These are phyloP conservation scores for Halictus ligatus DNA, from an alignment of 2,888 invertebrate species.

Conservation along the genomic window DNA sequence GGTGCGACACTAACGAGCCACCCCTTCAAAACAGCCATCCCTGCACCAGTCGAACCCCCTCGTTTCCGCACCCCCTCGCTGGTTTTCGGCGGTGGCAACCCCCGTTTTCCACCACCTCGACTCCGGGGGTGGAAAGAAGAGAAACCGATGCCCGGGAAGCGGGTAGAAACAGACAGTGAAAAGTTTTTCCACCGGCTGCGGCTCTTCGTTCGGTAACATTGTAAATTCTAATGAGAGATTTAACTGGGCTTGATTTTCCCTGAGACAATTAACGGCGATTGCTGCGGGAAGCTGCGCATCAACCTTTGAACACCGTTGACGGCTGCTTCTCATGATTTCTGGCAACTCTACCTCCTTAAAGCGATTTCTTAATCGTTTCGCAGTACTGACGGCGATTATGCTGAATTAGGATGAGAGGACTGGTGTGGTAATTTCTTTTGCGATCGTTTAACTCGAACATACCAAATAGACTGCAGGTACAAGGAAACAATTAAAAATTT, in stretches of 20 bases:
- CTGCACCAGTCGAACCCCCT: slow-evolving; percentile 9
- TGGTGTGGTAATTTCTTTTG: too few relatives aligned
- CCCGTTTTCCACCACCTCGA: not conserved
- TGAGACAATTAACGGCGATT: not conserved
- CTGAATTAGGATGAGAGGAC: not conserved
- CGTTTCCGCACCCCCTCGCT: not conserved
- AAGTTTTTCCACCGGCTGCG: slow-evolving; percentile 7
- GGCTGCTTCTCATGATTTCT: not conserved
- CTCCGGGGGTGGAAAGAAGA: not conserved
- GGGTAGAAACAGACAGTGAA: not conserved
- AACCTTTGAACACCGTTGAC: not conserved
- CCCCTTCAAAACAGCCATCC: slow-evolving; percentile 43
- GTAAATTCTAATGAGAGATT: slow-evolving; percentile 13
- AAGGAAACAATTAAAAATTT: too few relatives aligned
- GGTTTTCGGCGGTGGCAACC: slow-evolving; percentile 25
- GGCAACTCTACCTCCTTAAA: not conserved
- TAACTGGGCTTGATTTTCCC: not conserved
- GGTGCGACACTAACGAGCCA: slow-evolving; percentile 61
- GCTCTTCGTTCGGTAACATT: not conserved
- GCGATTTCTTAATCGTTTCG: not conserved
- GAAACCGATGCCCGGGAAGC: not conserved
- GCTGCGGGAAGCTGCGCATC: not conserved
- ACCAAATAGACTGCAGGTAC: too few relatives aligned
- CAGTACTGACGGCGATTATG: not conserved
- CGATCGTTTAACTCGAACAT: too few relatives aligned